These are phyloP conservation scores for Pogoniulus pusillus DNA, from an alignment of 2,797 vertebrate species.

Conservation along the genomic window DNA sequence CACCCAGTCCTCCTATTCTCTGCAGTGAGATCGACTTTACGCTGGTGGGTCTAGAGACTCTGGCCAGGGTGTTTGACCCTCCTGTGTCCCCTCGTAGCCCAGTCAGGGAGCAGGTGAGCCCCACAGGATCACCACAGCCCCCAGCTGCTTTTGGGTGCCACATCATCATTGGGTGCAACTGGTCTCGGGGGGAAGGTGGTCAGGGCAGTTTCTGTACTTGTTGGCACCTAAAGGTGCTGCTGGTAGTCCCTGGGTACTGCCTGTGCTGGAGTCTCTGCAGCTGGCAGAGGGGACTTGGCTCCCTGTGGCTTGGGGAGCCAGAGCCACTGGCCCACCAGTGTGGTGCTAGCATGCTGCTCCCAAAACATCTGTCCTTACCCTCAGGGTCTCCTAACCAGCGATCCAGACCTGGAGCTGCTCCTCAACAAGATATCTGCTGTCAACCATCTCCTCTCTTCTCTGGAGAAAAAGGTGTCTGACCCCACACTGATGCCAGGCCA, in stretches of 20 bases:
- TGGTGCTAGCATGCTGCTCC: not conserved
- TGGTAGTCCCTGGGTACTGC: not conserved
- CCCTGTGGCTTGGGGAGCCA: not conserved
- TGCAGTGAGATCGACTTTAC: conserved; percentile 92
- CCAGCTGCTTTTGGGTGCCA: not conserved
- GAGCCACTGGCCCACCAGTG: accelerated
- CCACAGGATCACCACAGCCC: not conserved
- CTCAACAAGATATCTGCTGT: conserved; percentile 83
- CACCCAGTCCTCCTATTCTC: not conserved
- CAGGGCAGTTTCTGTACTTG: not conserved
- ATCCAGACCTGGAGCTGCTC: conserved; percentile 82
- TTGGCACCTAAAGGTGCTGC: not conserved
- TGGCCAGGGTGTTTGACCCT: conserved; percentile 92
- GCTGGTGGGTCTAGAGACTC: conserved; percentile 88
- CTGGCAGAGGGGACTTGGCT: not conserved
- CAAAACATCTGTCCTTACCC: not conserved
- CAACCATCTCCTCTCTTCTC: conserved; percentile 83
- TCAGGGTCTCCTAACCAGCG: conserved; percentile 64
- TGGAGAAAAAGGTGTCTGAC: conserved; percentile 84
- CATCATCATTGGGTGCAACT: not conserved
- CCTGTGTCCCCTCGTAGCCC: conserved; percentile 87
- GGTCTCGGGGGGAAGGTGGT: accelerated
- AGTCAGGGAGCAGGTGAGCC: conserved; percentile 84
- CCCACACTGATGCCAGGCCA: accelerated
- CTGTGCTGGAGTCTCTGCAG: not conserved